Base-by-base conservation (phyloP, 2,113 vertebrate species). In the Meleagris gallopavo region DNA sequence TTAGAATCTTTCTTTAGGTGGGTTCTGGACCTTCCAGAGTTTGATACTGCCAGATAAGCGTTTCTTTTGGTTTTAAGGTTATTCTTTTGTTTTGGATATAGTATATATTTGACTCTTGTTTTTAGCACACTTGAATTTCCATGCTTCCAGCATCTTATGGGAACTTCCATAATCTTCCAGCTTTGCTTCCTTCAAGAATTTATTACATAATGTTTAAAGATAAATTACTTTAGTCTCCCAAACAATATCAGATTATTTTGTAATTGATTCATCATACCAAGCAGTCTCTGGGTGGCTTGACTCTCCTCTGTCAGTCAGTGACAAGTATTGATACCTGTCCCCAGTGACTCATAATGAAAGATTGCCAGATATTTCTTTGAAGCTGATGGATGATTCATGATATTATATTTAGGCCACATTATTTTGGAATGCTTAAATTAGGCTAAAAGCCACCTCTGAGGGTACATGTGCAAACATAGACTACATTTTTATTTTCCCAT, bases 351-450 rank as follows among this genome's bases (percentile, higher is more conserved):
- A 43, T 64, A 81, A 71, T 43, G 73, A 94, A 94, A 81, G 95
- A 52, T 66, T 88, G 73, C 80, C 88, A 90, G 70, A 88, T 95
- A 81, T 66, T 91, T 88, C 88, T 93, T 86, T 93, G 88, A 94
- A 96, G 88, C 48, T 83, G 88, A 81, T 93, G 88, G 85, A 86
- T 90, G 66, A 95, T 82, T 96, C 90, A 90, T 69, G 54, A 74
- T 88, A 36, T 95, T 94, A 76, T 75, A 93, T 94, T 94, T 97
- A 94, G 88, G 24, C 65, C 24, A 81, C 54, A 81, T 94, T 95
- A 96, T 94, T 81, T 48, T 93, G 74, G 88, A 94, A 95, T 95
- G 85, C 90, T 96, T 86, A 90, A 94, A 81, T 96, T 91, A 93
- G 73, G 72, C 70, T 93, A 86, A 85, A 92, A 76, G 34, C 81